Evolutionary conservation across 2,113 vertebrate species (phyloP), one percentile per base, ranked within the genome.

Genomic region (Syngnathoides biaculeatus): DNA sequence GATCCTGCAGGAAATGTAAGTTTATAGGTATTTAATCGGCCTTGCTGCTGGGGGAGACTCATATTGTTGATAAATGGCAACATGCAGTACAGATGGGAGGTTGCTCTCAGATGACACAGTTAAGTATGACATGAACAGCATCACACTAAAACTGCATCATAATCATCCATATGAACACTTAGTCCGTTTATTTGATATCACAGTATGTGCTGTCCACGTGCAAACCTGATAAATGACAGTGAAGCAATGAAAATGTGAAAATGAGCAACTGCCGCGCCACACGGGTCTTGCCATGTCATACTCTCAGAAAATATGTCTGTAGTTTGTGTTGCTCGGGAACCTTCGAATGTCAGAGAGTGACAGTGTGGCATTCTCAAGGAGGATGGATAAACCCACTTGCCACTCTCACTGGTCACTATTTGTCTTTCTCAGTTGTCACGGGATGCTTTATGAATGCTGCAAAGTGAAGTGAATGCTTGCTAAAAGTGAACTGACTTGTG

Each of bases 21-120:
- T 72, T 83, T 73, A 77, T 74, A 79, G 48, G 55, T 22, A 52
- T 83, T 75, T 82, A 84, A 87, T 82, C 73, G 78, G 3, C 12
- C 22, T 69, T 71, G 38, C 72, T 53, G 61, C 70, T 12, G 30
- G 69, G 52, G 58, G 19, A 40, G 20, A 77, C 78, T 69, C 68
- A 59, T 68, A 68, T 55, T 38, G 64, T 68, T 70, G 14, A 27
- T 67, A 68, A 69, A 27, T 8, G 65, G 15, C 69, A 68, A 58
- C 56, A 64, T 27, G 13, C 35, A 30, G 55, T 43, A 59, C 67
- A 66, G 55, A 68, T 27, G 27, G 26, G 61, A 64, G 52, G 47
- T 30, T 43, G 45, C 68, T 63, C 58, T 64, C 56, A 35, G 11
- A 52, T 53, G 22, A 67, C n/a, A 17, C 57, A 71, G 26, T 64